A percentile compares a stretch with the other conserved stretches of the same genome.
phyloP scores from a whole-genome alignment of 2,113 vertebrate species.

The Callipepla squamata region DNA sequence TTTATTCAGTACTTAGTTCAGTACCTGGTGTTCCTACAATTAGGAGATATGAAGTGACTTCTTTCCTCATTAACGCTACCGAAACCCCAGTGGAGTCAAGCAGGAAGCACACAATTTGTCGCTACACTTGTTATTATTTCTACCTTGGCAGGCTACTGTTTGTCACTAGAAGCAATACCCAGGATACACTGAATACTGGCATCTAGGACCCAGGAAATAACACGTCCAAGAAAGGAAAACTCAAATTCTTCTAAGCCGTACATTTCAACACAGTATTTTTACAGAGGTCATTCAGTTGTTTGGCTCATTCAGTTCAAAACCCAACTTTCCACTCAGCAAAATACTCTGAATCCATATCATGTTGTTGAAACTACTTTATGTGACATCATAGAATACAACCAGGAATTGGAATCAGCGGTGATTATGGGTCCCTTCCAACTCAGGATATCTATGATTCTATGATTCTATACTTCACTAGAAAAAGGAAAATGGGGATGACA shows the following conservation, averaged over 20 bases:
- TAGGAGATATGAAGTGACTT: neutral
- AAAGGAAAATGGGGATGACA: neutral
- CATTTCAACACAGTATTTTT: neutral
- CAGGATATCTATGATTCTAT: too few relatives aligned
- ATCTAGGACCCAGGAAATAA: neutral
- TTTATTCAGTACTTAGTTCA: neutral
- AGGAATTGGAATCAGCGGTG: too few relatives aligned
- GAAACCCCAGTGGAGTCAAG: neutral
- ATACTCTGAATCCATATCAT: neutral
- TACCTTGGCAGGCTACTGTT: neutral
- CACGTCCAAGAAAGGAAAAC: neutral
- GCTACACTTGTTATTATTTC: neutral
- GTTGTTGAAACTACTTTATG: neutral
- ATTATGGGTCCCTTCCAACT: too few relatives aligned
- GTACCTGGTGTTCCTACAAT: constrained; percentile 12
- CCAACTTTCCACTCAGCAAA: neutral
- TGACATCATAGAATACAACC: neutral
- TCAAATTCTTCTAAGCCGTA: neutral
- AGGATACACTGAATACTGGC: neutral
- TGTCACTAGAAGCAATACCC: neutral
- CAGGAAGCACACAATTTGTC: neutral
- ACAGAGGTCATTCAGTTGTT: neutral
- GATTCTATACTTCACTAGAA: neutral
- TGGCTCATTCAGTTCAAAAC: neutral
- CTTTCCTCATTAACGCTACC: neutral